A percentile compares a stretch with the other conserved stretches of the same genome.
These are phyloP conservation scores for Lagodon rhomboides DNA, from an alignment of 2,797 vertebrate genomes.

Conservation along the genomic window DNA sequence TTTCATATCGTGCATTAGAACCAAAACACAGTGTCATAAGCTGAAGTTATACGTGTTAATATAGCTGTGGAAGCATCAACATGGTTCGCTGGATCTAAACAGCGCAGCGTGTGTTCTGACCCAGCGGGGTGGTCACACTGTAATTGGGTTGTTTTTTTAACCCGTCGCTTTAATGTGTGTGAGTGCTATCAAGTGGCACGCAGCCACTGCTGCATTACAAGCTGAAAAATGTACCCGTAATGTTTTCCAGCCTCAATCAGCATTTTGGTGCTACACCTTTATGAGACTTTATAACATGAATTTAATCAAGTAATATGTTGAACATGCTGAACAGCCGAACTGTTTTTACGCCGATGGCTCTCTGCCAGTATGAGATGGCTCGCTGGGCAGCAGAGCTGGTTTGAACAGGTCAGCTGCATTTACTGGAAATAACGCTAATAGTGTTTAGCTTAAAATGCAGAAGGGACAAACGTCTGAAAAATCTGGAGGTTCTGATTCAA, in stretches of 20 bases:
- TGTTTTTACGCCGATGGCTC: slow-evolving; percentile 18
- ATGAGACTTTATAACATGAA: slow-evolving; percentile 3
- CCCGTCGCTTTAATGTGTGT: background rate
- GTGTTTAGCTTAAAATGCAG: slow-evolving; percentile 3
- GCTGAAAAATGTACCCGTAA: slow-evolving; percentile 31
- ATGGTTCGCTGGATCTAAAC: slow-evolving; percentile 2
- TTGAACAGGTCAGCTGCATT: slow-evolving; percentile 12
- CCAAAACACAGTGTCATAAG: background rate
- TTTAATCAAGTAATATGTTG: slow-evolving; percentile 18
- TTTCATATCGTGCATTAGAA: background rate
- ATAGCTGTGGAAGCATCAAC: slow-evolving; percentile 3
- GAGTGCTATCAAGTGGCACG: slow-evolving; percentile 30
- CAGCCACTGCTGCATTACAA: slow-evolving; percentile 26
- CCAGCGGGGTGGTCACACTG: slow-evolving; percentile 5
- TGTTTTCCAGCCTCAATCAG: slow-evolving; percentile 37
- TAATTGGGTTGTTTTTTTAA: slow-evolving; percentile 32
- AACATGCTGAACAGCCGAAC: slow-evolving; percentile 11
- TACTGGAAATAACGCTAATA: slow-evolving; percentile 2
- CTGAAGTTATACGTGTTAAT: slow-evolving; percentile 3
- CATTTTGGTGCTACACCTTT: slow-evolving; percentile 14
- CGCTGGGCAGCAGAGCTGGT: background rate
- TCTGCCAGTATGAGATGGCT: background rate
- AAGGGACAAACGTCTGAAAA: background rate
- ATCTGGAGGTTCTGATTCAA: background rate
- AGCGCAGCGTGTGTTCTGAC: slow-evolving; percentile 18